These are phyloP conservation scores for Phenacoccus solenopsis DNA, from an alignment of 1,140 invertebrate species.

Conservation along the genomic window DNA sequence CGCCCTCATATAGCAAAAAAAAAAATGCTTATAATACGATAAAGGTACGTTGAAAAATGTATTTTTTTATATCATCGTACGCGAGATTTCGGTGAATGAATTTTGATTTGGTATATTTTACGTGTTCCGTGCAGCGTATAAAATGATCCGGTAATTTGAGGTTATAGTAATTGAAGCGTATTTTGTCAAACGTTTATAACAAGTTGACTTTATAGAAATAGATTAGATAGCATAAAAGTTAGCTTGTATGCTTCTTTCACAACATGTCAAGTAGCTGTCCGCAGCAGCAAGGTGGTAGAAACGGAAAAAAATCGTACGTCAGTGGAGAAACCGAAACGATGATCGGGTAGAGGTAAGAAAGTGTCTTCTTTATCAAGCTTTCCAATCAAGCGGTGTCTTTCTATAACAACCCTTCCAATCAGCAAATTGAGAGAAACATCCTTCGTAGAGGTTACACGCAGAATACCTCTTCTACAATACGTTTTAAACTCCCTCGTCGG, in stretches of 20 bases:
- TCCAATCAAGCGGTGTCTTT: slow-evolving; percentile 12
- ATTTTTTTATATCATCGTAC: background rate
- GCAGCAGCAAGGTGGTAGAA: slow-evolving; percentile 8
- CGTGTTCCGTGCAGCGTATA: background rate
- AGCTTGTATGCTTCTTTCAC: background rate
- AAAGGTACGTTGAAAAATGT: background rate
- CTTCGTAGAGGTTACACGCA: background rate
- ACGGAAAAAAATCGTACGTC: background rate
- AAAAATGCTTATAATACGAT: background rate
- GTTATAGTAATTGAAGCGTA: background rate
- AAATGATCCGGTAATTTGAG: background rate
- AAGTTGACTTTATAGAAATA: background rate
- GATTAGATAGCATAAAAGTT: too few relatives aligned
- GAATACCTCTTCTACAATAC: background rate
- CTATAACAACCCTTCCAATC: slow-evolving; percentile 10
- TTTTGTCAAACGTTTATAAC: too few relatives aligned
- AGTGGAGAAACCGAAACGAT: background rate
- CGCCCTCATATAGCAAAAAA: background rate
- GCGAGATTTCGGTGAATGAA: background rate
- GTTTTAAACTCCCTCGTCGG: slow-evolving; percentile 9
- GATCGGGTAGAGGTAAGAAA: background rate
- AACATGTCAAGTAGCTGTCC: slow-evolving; percentile 9
- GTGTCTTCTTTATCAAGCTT: slow-evolving; percentile 11
- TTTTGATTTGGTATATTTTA: background rate
- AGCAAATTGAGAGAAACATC: slow-evolving; percentile 11